These are phyloP conservation scores for Neodon shergylaensis DNA, from an alignment of 2,113 vertebrate genomes.

Conservation along the genomic window DNA sequence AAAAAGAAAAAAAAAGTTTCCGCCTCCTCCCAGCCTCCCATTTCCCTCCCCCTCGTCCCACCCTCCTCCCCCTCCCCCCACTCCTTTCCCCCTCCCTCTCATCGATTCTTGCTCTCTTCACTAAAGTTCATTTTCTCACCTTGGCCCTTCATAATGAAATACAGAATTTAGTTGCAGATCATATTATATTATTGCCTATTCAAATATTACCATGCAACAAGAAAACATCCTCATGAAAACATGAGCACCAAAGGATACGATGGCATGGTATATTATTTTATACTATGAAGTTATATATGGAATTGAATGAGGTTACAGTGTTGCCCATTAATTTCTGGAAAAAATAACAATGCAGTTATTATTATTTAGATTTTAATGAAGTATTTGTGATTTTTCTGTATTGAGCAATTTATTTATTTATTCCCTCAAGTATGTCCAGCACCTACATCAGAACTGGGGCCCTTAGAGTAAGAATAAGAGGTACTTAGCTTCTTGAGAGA, in stretches of 20 bases:
- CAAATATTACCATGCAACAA: conserved; percentile 27
- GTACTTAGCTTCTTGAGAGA: background rate
- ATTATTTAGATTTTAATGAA: background rate
- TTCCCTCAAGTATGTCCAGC: background rate
- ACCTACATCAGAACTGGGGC: background rate
- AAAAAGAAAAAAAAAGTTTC: no score
- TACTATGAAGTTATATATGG: background rate
- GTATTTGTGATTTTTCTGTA: background rate
- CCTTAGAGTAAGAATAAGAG: background rate
- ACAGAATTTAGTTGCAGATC: background rate
- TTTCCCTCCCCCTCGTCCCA: no score
- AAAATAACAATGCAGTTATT: background rate
- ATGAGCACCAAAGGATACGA: background rate
- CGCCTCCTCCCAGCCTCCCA: no score
- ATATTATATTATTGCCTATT: background rate
- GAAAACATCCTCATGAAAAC: background rate
- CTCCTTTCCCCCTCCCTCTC: no score
- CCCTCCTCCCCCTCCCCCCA: no score
- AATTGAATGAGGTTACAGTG: conserved; percentile 11
- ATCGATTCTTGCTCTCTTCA: conserved; percentile 27
- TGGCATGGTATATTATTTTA: background rate
- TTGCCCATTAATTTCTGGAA: conserved; percentile 18
- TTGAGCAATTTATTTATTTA: conserved; percentile 24
- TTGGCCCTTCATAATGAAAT: conserved; percentile 34
- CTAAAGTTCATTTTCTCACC: conserved; percentile 39